phyloP scores from a whole-genome alignment of 2,113 vertebrate genomes.

The Apeltes quadracus region DNA sequence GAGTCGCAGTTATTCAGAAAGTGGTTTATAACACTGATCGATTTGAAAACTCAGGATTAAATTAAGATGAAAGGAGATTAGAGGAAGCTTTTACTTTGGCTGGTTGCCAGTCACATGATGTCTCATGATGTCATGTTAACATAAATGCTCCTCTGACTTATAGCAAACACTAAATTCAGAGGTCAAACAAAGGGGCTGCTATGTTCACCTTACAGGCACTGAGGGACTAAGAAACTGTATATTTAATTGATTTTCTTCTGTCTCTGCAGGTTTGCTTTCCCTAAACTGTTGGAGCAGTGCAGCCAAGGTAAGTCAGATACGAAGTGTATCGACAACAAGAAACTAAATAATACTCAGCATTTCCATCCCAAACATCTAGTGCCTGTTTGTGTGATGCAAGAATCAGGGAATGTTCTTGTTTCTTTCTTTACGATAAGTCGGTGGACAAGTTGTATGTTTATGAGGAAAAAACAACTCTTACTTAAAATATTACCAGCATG shows the following conservation, averaged over 20 bases:
- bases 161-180: too few species aligned
- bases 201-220: not conserved
- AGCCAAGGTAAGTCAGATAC: slow-evolving; percentile 86
- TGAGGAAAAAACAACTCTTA: not conserved
- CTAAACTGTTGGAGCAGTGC: slow-evolving; percentile 95
- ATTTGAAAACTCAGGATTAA: slow-evolving; percentile 49
- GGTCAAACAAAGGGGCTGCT: slow-evolving; percentile 16
- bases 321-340: not conserved
- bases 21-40: slow-evolving; percentile 43
- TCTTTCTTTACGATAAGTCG: not conserved
- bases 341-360: not conserved
- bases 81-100: slow-evolving; percentile 58
- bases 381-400: not conserved
- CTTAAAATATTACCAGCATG: not conserved
- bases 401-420: not conserved
- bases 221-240: not conserved
- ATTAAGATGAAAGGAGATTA: slow-evolving; percentile 60
- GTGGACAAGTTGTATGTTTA: not conserved
- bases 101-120: slow-evolving; percentile 32
- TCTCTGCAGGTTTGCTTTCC: slow-evolving; percentile 87
- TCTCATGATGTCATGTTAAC: slow-evolving; percentile 48
- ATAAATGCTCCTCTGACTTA: slow-evolving; percentile 32
- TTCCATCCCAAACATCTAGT: not conserved
- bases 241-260: not conserved
- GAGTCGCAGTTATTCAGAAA: slow-evolving; percentile 26